phyloP scores from a whole-genome alignment of 1,140 invertebrate genomes.

The Zaprionus vittiger region DNA sequence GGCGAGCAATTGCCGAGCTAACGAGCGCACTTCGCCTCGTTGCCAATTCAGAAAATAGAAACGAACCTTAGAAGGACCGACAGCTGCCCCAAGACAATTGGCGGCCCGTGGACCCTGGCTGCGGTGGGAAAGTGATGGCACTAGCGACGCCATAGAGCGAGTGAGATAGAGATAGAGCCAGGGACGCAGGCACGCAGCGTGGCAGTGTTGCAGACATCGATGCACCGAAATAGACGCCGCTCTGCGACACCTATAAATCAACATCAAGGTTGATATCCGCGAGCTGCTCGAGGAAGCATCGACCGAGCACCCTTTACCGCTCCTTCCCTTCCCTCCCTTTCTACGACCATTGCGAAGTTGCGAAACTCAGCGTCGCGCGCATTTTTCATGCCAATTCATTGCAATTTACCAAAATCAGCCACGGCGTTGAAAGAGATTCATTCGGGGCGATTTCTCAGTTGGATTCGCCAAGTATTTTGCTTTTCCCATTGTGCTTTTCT shows the following conservation, averaged over 20 bases:
- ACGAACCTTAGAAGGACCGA: conserved; percentile 84
- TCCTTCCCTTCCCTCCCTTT: not conserved
- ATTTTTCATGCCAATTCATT: conserved; percentile 75
- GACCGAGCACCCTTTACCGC: conserved; percentile 19
- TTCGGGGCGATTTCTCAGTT: conserved; percentile 12
- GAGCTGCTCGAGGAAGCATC: conserved; percentile 69
- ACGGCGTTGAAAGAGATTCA: conserved; percentile 38
- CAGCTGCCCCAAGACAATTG: conserved; percentile 69
- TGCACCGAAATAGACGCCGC: conserved; percentile 68
- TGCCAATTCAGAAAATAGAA: conserved; percentile 86
- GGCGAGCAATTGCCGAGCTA: conserved; percentile 30
- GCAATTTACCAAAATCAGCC: conserved; percentile 69
- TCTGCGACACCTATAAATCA: conserved; percentile 79
- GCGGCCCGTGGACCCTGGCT: conserved; percentile 35
- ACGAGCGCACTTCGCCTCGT: conserved; percentile 41
- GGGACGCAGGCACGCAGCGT: conserved; percentile 40
- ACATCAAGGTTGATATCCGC: conserved; percentile 83
- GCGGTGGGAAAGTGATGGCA: conserved; percentile 4
- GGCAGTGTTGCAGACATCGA: conserved; percentile 20
- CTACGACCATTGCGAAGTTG: conserved; percentile 54
- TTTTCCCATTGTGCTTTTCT: conserved; percentile 11
- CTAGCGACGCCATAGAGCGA: conserved; percentile 4
- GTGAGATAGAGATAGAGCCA: conserved; percentile 18
- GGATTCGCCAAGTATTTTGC: conserved; percentile 7
- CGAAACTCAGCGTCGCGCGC: conserved; percentile 58